phyloP scores from a whole-genome alignment of 2,888 invertebrate species.

The Chloroclysta siterata region DNA sequence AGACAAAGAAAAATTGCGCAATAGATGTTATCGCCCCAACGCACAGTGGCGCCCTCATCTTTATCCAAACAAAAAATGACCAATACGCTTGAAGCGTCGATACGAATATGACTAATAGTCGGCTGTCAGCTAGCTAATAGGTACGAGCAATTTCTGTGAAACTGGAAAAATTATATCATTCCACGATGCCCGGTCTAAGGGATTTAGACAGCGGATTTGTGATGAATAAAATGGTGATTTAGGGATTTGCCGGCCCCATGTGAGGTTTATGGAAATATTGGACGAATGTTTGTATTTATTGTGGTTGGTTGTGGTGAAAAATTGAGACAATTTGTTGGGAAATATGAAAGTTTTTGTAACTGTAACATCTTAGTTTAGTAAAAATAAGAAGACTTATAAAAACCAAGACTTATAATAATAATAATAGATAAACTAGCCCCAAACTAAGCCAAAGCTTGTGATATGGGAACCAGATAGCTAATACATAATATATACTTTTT shows the following conservation, averaged over 20 bases:
- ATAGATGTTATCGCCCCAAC: conserved; percentile 58
- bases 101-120: conserved; percentile 79
- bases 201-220: conserved; percentile 56
- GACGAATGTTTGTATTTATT: conserved; percentile 62
- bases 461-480: too few species aligned
- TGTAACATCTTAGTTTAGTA: neutral
- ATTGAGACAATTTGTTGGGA: conserved; percentile 19
- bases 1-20: conserved; percentile 41
- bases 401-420: too few species aligned
- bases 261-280: conserved; percentile 47
- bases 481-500: too few species aligned
- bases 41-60: conserved; percentile 62
- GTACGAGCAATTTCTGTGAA: conserved; percentile 66
- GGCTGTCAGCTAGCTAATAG: conserved; percentile 74
- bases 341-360: conserved; percentile 1
- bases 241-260: conserved; percentile 65
- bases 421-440: too few species aligned
- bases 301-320: conserved; percentile 21
- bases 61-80: conserved; percentile 77
- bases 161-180: conserved; percentile 83
- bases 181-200: conserved; percentile 63
- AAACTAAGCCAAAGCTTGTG: too few species aligned
- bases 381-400: too few species aligned
- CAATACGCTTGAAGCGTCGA: conserved; percentile 72
- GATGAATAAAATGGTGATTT: conserved; percentile 72